Base-by-base conservation (phyloP, 2,888 invertebrate species). In the Tiliacea aurago region DNA sequence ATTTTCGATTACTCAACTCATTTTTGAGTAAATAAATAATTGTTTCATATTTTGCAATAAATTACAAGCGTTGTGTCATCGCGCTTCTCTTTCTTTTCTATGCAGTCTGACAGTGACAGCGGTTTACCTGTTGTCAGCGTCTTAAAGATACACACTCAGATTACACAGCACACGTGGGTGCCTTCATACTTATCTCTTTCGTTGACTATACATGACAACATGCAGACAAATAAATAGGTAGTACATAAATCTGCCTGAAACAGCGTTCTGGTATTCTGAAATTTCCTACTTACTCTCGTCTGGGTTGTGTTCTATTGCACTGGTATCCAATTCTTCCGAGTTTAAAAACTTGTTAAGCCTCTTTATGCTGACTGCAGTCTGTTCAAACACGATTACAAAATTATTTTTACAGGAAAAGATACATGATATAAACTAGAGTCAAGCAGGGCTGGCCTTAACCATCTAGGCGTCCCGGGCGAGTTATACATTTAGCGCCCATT, bases 271-370 rank as follows among this genome's bases (percentile, higher is more conserved):
- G 33, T 47, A 75, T 56, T 55, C 9, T 37, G 13, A 23, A 78
- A 49, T 28, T 45, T 15, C 37, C 28, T 73, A 96, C 97, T 97
- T 96, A 98, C 98, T 96, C 96, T 98, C 98, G 80, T 97, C 96
- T 66, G 96, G 89, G 91, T 98, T 98, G 87, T 98, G 98, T 76
- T 97, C 97, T 0, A 99, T 98, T 85, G 97, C 97, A 81, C 97
- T 95, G 2, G 97, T 97, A 93, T 99, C 98, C 83, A 99, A 95
- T 95, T 99, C 99, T 90, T 99, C 99, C 80, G 97, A 97, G 91
- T 98, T 99, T 97, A 99, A 97, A 94, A 99, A 99, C 91, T 98
- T 98, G 93, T 99, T 98, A 86, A 99, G 97, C 92, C 99, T 97
- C 90, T 98, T 98, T 76, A 99, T 97, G 78, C 99, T 99, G 59